These are phyloP conservation scores for Reinhardtius hippoglossoides DNA, from an alignment of 2,113 vertebrate species.

Conservation along the genomic window DNA sequence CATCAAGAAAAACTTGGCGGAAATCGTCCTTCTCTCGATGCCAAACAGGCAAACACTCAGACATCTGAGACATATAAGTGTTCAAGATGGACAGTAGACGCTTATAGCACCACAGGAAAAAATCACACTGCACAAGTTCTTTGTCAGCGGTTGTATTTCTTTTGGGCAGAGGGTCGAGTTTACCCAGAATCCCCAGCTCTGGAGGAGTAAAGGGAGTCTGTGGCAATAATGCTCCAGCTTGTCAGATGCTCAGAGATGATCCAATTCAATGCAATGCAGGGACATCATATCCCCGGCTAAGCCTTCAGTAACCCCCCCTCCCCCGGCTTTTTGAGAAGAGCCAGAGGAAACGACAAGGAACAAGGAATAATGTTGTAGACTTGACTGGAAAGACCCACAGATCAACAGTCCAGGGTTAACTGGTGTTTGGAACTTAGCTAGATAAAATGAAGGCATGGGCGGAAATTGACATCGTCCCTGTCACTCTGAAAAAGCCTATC, in stretches of 20 bases:
- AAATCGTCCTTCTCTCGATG: background rate
- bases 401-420: conserved; percentile 32
- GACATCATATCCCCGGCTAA: conserved; percentile 78
- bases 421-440: conserved; percentile 37
- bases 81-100: background rate
- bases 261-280: conserved; percentile 77
- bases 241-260: conserved; percentile 76
- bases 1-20: conserved; percentile 19
- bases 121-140: conserved; percentile 4
- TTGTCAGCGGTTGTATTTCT: conserved; percentile 40
- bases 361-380: conserved; percentile 61
- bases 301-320: conserved; percentile 55
- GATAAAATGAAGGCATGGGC: conserved; percentile 6
- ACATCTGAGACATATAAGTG: background rate
- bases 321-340: conserved; percentile 35
- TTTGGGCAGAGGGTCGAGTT: conserved; percentile 50
- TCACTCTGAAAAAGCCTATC: no score
- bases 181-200: conserved; percentile 64
- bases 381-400: conserved; percentile 53
- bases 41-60: background rate
- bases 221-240: conserved; percentile 69
- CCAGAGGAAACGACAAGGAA: conserved; percentile 51
- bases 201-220: conserved; percentile 66
- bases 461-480: background rate
- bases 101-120: conserved; percentile 23